phyloP scores from a whole-genome alignment of 2,113 vertebrate species.

The Ptilonorhynchus violaceus region DNA sequence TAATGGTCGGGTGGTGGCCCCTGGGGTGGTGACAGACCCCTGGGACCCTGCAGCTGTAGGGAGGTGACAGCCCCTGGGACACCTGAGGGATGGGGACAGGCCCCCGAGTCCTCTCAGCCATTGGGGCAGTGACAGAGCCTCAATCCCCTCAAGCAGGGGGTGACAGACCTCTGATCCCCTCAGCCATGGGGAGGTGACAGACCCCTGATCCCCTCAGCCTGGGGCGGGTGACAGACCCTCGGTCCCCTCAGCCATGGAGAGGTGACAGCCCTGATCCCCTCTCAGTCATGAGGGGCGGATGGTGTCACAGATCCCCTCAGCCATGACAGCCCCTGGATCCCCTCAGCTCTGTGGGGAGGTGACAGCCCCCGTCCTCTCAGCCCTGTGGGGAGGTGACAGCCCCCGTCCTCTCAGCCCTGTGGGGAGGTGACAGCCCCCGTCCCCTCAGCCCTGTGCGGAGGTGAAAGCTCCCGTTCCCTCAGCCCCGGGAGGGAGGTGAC shows the following conservation, averaged over 20 bases:
- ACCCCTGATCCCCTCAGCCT: too few relatives aligned
- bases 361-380: accelerated
- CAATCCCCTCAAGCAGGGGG: too few relatives aligned
- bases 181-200: neutral
- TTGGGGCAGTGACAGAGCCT: accelerated
- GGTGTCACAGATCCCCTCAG: neutral
- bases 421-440: neutral
- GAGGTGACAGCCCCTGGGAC: neutral
- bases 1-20: accelerated
- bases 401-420: neutral
- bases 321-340: accelerated
- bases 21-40: neutral
- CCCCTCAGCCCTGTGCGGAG: too few relatives aligned
- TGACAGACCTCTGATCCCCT: neutral
- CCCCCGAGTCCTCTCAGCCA: neutral
- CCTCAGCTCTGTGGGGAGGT: accelerated
- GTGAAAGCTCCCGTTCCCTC: neutral
- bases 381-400: neutral
- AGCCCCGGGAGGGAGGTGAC: too few relatives aligned
- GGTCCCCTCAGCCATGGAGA: accelerated
- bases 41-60: neutral
- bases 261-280: neutral
- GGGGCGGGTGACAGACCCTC: neutral
- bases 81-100: neutral
- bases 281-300: neutral